These are phyloP conservation scores for Agrochola circellaris DNA, from an alignment of 2,888 invertebrate genomes.

Conservation along the genomic window DNA sequence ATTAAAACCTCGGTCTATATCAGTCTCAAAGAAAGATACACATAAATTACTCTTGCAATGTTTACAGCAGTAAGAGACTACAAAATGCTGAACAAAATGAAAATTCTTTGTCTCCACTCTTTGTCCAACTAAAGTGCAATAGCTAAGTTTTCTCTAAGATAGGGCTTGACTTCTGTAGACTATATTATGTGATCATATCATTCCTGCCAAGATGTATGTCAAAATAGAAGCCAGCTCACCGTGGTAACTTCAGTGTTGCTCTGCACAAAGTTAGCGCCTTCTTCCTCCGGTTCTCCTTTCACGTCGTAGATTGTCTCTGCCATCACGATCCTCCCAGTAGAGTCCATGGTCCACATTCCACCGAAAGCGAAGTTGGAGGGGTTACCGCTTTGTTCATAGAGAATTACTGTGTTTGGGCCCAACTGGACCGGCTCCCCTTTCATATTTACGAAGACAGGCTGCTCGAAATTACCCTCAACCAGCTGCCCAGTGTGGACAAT, in stretches of 20 bases:
- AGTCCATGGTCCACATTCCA: conserved; percentile 90
- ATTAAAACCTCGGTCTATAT: too few species aligned
- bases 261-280: conserved; percentile 84
- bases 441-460: conserved; percentile 89
- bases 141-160: too few species aligned
- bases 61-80: too few species aligned
- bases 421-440: conserved; percentile 88
- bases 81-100: too few species aligned
- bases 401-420: conserved; percentile 88
- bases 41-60: too few species aligned
- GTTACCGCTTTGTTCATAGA: conserved; percentile 88
- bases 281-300: conserved; percentile 88
- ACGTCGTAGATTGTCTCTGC: conserved; percentile 89
- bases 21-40: too few species aligned
- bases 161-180: too few species aligned
- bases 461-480: conserved; percentile 88
- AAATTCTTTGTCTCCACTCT: too few species aligned
- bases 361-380: conserved; percentile 88
- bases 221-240: conserved; percentile 73
- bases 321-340: conserved; percentile 88
- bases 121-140: too few species aligned
- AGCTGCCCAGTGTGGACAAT: conserved; percentile 87
- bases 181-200: too few species aligned
- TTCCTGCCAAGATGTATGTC: background rate
- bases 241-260: conserved; percentile 83